A percentile compares a stretch with the other conserved stretches of the same genome.
Evolutionary conservation across 2,797 vertebrate genomes (phyloP).

Genomic region (Crossoptilon crossoptilon): DNA sequence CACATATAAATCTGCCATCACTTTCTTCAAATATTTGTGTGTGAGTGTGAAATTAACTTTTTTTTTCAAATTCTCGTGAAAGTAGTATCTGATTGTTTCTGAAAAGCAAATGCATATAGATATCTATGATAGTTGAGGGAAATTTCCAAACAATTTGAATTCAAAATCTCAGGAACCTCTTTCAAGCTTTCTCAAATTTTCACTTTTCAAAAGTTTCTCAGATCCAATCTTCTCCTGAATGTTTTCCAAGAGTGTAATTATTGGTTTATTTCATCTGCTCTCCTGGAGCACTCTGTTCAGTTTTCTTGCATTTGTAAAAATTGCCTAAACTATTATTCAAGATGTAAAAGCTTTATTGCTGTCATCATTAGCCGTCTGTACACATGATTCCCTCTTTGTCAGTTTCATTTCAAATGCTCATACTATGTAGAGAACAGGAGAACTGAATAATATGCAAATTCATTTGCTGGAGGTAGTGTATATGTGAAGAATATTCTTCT

Average conservation of each 20-base stretch:
- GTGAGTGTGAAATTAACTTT: background rate
- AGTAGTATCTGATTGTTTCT: background rate
- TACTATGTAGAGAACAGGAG: background rate
- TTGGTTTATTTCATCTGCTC: background rate
- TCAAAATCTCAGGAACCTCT: background rate
- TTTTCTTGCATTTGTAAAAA: background rate
- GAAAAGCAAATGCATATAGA: background rate
- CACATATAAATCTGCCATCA: background rate
- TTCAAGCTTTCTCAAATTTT: background rate
- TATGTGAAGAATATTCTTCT: background rate
- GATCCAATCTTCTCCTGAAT: background rate
- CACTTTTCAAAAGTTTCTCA: background rate
- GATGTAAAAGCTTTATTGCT: background rate
- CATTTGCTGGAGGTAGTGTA: background rate
- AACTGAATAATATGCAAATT: background rate
- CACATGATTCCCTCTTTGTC: background rate
- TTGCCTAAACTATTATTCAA: background rate
- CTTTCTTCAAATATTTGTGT: conserved; percentile 12
- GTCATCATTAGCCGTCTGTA: background rate
- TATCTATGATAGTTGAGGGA: background rate
- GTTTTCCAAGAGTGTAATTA: background rate
- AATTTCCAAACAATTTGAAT: background rate
- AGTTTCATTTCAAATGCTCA: background rate
- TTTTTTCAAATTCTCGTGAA: background rate
- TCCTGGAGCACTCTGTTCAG: background rate